Percentiles rank a stretch among this genome's conserved stretches.
Conservation (phyloP, 2,797 vertebrate genomes). For the Chromobotia macracanthus region DNA sequence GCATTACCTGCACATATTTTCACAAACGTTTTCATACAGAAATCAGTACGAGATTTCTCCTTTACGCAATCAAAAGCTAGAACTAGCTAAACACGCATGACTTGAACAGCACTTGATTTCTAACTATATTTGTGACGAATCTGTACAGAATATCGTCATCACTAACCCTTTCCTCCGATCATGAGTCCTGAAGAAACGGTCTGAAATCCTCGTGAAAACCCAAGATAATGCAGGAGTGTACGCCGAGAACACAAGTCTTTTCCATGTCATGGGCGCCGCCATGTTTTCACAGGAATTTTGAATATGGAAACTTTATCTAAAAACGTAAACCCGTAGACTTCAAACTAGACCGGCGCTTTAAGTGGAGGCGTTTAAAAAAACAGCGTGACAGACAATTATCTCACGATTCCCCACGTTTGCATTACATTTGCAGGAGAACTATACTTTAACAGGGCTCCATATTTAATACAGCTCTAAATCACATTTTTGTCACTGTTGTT, state of each 20-base stretch:
- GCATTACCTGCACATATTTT: not conserved
- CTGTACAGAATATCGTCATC: not conserved
- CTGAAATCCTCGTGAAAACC: slow-evolving; percentile 74
- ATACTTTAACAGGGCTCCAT: no score
- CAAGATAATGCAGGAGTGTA: slow-evolving; percentile 75
- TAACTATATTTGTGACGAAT: not conserved
- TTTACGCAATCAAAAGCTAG: slow-evolving; percentile 6
- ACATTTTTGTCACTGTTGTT: no score
- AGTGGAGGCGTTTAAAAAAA: no score
- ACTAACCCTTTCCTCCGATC: slow-evolving; percentile 79
- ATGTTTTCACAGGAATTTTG: slow-evolving; percentile 64
- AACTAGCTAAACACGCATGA: slow-evolving; percentile 2
- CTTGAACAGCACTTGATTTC: not conserved
- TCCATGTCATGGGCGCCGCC: slow-evolving; percentile 81
- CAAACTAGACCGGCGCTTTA: no score
- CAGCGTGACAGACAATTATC: not conserved
- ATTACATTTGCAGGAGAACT: no score
- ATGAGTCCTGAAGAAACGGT: slow-evolving; percentile 72
- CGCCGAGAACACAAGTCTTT: slow-evolving; percentile 73
- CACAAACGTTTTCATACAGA: not conserved
- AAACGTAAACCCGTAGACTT: not conserved
- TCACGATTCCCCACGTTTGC: not conserved
- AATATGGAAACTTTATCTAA: slow-evolving; percentile 73
- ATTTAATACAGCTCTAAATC: no score
- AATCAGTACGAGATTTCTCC: not conserved